Evolutionary conservation across 1,140 invertebrate species (phyloP), one percentile per base, ranked within the genome.

Genomic region (Stegodyphus mimosarum): DNA sequence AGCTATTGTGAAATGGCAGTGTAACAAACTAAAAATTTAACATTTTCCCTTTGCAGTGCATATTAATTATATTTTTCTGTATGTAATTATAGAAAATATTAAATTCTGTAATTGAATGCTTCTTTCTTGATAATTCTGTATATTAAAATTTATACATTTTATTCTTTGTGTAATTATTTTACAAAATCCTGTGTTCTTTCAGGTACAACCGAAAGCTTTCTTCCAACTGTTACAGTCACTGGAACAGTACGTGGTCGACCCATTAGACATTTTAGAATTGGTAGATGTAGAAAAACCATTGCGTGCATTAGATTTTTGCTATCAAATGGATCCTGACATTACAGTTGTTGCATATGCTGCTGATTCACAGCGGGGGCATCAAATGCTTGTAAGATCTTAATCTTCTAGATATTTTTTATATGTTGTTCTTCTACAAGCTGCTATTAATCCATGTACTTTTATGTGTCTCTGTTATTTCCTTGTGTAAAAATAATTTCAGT

Each of bases 271-370:
- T 87, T 94, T 98, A 9, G 97, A 99, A 90, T 90, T 99, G 52
- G 97, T 99, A 0, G 96, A 97, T 89, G 96, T 97, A 89, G 96
- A 98, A 49, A 99, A 99, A 90, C 98, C 98, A 0, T 91, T 99
- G 4, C 83, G 86, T 48, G 97, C 98, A 1, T 95, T 99, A 85
- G 98, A 99, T 90, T 98, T 99, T 90, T 99, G 97, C 90, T 99
- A 99, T 90, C 95, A 97, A 87, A 97, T 98, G 89, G 97, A 99
- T 89, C 95, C 96, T 69, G 97, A 98, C 91, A 97, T 99, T 0
- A 99, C 99, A 93, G 98, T 99, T 0, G 96, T 99, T 15, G 97
- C 97, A 2, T 99, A 99, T 91, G 95, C 98, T 1, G 95, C 98
- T 15, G 98, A 99, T 91, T 98, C 97, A 69, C 93, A 95, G 72